Conservation (phyloP, 2,797 vertebrate genomes). For the Hapalemur alaotrensis region DNA sequence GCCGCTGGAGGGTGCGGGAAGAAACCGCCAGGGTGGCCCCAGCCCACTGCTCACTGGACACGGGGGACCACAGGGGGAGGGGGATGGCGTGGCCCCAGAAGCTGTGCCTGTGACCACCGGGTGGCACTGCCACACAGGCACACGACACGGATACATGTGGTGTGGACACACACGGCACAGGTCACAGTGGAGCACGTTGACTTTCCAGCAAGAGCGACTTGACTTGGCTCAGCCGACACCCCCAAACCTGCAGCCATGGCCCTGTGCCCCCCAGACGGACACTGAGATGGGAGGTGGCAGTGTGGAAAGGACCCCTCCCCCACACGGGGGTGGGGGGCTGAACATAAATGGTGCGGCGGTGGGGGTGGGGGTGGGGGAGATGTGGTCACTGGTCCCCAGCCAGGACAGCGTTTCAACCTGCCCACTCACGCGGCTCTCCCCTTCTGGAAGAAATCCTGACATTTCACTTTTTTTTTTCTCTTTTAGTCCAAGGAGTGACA, state of each 20-base stretch:
- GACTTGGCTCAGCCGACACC: background rate
- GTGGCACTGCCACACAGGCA: background rate
- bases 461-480: no score
- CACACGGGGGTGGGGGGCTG: rapidly evolving
- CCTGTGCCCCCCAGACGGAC: background rate
- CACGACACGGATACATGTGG: background rate
- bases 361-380: no score
- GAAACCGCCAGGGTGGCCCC: background rate
- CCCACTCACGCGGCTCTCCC: background rate
- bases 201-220: background rate
- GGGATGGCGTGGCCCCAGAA: background rate
- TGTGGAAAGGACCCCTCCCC: background rate
- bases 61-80: no score
- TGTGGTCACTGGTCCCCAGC: background rate
- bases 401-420: background rate
- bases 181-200: rapidly evolving
- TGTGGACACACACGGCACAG: background rate
- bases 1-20: background rate
- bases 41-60: background rate
- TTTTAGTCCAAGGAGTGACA: background rate
- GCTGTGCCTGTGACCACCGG: background rate
- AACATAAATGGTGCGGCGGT: no score
- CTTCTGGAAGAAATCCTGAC: background rate
- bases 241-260: background rate
- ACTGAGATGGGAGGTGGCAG: background rate